Base-by-base conservation (phyloP, 2,888 invertebrate genomes). In the Drosophila ezoana region DNA sequence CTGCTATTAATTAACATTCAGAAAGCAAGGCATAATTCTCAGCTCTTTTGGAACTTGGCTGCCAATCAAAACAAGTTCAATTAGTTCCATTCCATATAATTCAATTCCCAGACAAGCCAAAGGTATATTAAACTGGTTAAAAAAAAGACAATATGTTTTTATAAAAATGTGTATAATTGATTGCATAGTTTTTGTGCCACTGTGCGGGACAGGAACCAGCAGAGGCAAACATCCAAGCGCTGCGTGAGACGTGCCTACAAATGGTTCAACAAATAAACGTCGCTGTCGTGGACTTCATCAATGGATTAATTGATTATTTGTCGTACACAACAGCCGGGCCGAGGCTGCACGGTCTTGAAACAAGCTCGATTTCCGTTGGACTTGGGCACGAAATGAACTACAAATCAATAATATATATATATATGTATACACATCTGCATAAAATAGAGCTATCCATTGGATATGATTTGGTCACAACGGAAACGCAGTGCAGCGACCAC, bases 271-370 rank as follows among this genome's bases (percentile, higher is more conserved):
- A 87, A 89, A 74, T 75, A 85, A 89, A 87, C 87, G 54, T 75
- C 73, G 71, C 57, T 67, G 82, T 85, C 89, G 81, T 88, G 85
- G 85, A 79, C 87, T 81, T 79, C 81, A 84, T 89, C 87, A 89
- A 86, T 88, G 81, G 89, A 90, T 90, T 90, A 90, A 90, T 90
- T 90, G 90, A 90, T 90, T 89, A 89, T 83, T 87, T 87, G 87
- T 85, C 81, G 76, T 67, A 67, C 76, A 51, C 61, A 68, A 73
- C 72, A 56, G 52, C 44, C 37, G 60, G 37, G 28, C 28, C 62
- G 44, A 54, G 61, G 53, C 62, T 56, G 56, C 67, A 70, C 61
- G 82, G 72, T 74, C 80, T 70, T 67, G 66, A 76, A 80, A 76
- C 52, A 73, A 74, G 70, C 56, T 63, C 73, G 47, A 76, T 84